Evolutionary conservation across 2,888 invertebrate genomes (phyloP).

Genomic region (Trimorus sp.): DNA sequence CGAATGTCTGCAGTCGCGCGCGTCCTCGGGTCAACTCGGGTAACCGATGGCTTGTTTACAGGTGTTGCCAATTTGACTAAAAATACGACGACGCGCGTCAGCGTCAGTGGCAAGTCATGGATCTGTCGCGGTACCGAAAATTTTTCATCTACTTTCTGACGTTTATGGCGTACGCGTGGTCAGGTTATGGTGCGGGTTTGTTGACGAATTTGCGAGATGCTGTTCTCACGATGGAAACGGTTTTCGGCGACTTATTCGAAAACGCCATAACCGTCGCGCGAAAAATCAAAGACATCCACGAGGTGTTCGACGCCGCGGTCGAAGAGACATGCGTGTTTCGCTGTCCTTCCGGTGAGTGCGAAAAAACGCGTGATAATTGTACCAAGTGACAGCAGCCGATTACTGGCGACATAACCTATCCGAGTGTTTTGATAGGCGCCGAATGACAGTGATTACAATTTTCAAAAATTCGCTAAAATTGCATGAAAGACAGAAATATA

Average conservation of each 20-base stretch:
- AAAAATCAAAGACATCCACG: constrained; percentile 89
- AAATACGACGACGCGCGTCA: constrained; percentile 48
- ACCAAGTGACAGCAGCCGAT: neutral
- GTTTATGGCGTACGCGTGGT: constrained; percentile 90
- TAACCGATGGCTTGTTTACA: constrained; percentile 56
- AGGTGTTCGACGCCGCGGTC: constrained; percentile 92
- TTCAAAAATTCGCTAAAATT: no score
- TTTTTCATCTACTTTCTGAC: constrained; percentile 88
- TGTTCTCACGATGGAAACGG: constrained; percentile 89
- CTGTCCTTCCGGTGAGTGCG: constrained; percentile 87
- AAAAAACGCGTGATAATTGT: neutral
- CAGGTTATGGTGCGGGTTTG: constrained; percentile 90
- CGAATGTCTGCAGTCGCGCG: no score
- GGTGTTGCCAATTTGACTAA: constrained; percentile 53
- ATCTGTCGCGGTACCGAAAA: constrained; percentile 88
- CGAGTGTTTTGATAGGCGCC: no score
- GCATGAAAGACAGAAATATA: no score
- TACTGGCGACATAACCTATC: neutral
- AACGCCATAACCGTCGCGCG: constrained; percentile 89
- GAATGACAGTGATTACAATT: no score
- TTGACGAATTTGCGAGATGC: constrained; percentile 89
- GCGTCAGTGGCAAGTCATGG: constrained; percentile 82
- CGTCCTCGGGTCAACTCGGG: neutral
- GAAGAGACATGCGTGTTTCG: constrained; percentile 91
- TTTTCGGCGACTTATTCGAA: constrained; percentile 89